Evolutionary conservation across 2,797 vertebrate species (phyloP).

Genomic region (Varecia variegata): DNA sequence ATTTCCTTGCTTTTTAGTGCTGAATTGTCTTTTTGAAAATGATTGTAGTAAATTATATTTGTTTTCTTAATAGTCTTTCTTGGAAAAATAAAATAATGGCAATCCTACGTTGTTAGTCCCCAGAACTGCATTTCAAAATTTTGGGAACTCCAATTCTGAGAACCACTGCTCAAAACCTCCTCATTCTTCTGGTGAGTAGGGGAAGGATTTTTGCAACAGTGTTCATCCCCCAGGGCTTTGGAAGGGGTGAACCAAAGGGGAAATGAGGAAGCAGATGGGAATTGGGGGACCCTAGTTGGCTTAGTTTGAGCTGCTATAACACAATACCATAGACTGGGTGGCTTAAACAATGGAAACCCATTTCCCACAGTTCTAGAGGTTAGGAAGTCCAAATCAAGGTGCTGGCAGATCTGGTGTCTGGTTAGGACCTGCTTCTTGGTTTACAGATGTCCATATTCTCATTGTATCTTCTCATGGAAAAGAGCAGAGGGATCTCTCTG

Average conservation of each 20-base stretch:
- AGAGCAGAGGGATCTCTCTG: neutral
- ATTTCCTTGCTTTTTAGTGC: neutral
- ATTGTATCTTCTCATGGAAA: neutral
- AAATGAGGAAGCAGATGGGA: neutral
- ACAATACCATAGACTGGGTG: neutral
- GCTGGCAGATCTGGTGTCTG: neutral
- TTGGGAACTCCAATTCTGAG: neutral
- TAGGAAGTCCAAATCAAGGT: neutral
- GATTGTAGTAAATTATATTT: neutral
- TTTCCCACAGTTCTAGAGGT: neutral
- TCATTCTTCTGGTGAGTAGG: neutral
- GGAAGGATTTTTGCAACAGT: neutral
- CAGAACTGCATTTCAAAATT: neutral
- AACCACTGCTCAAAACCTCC: neutral
- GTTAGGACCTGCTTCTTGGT: neutral
- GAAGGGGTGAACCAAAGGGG: neutral
- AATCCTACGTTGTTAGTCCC: neutral
- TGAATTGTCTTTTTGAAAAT: conserved; percentile 22
- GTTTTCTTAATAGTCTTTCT: conserved; percentile 8
- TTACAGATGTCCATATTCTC: neutral
- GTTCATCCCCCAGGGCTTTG: neutral
- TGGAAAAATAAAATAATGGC: neutral
- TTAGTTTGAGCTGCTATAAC: neutral
- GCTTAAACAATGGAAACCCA: neutral
- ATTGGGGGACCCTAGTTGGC: neutral